Conservation (phyloP, 2,888 invertebrate genomes). For the Gandaritis pyraliata region DNA sequence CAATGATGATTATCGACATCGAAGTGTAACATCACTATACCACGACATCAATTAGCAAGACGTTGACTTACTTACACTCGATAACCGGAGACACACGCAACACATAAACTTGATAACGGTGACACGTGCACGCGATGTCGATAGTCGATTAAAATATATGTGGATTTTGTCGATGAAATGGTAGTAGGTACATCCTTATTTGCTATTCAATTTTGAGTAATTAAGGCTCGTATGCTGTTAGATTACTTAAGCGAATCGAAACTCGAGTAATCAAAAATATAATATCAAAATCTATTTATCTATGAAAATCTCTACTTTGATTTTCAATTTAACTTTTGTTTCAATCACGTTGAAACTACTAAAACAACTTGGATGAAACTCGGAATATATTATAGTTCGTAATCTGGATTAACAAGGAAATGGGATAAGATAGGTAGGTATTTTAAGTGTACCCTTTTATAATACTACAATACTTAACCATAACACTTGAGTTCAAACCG, state of each 20-base stretch:
- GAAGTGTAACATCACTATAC: conserved; percentile 39
- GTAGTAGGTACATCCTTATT: conserved; percentile 61
- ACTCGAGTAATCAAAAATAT: too few species aligned
- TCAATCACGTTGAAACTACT: too few species aligned
- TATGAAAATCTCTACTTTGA: too few species aligned
- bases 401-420: too few species aligned
- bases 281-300: too few species aligned
- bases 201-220: conserved; percentile 60
- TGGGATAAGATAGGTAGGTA: too few species aligned
- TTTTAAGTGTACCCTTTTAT: too few species aligned
- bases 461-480: background rate
- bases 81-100: conserved; percentile 61
- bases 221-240: too few species aligned
- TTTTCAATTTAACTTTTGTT: too few species aligned
- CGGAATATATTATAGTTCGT: too few species aligned
- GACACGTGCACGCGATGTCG: conserved; percentile 63
- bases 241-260: too few species aligned
- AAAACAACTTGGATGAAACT: too few species aligned
- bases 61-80: conserved; percentile 66
- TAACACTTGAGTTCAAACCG: conserved; percentile 8
- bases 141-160: conserved; percentile 66
- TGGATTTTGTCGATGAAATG: conserved; percentile 70
- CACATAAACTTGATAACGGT: conserved; percentile 68
- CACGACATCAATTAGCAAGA: conserved; percentile 67
- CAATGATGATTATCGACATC: background rate